Base-by-base conservation (phyloP, 2,797 vertebrate genomes). In the Epinephelus awoara region DNA sequence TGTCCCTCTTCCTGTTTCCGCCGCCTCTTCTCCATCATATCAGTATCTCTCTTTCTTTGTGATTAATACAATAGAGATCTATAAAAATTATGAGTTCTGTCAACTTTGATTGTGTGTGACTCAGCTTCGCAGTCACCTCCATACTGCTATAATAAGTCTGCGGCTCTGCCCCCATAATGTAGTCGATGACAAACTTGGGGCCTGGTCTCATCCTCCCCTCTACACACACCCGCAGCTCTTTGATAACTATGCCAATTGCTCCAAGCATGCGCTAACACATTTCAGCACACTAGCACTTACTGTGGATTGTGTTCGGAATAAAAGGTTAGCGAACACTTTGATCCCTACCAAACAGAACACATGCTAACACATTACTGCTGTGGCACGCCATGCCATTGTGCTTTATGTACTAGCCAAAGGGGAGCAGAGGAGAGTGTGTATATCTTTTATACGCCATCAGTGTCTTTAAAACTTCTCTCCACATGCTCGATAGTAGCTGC, bases 211-310 rank as follows among this genome's bases (percentile, higher is more conserved):
- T 85, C 84, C 67, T 77, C 46, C 61, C 58, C 17, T 69, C 56
- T 11, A 80, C 61, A 75, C 73, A 64, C 79, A 75, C 67, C 11
- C 49, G 25, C 75, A 73, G 72, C 85, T 84, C 80, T 90, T 90
- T 87, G 89, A 92, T 89, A 93, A 62, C 63, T n/a, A 64, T 52
- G 83, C 82, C 83, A 89, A 59, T 82, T 13, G 44, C 82, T 84
- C 57, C 84, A 62, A 89, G 82, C 85, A 51, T 76, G 86, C 67
- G 18, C 70, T 68, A 79, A 71, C 86, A 82, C 77, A 89, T 89
- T 87, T 85, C 82, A 77, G 23, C 76, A 74, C 71, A 67, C 83
- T 54, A 78, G 51, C 76, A 70, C 82, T 80, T 69, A 75, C 57
- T 63, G 79, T 80, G 79, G 68, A 82, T 87, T 79, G 80, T 68